Percentiles rank a stretch among this genome's conserved stretches.
Evolutionary conservation across 2,888 invertebrate genomes (phyloP).

Genomic region (Eulithis testata): DNA sequence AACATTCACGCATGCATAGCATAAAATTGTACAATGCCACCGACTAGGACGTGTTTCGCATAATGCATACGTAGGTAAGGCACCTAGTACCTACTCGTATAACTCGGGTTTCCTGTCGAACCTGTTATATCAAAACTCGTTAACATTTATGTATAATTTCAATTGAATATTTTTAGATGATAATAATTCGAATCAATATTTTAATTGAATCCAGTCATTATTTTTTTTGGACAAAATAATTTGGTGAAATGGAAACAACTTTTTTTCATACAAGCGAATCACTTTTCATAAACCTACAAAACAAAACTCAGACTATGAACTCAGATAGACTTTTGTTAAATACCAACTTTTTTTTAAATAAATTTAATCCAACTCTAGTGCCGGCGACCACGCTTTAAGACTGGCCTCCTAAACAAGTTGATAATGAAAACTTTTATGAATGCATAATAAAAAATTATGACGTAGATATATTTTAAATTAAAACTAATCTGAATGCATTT

Average conservation of each 20-base stretch:
- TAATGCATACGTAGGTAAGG: conserved; percentile 22
- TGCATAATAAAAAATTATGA: background rate
- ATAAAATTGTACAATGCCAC: conserved; percentile 49
- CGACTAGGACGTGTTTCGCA: conserved; percentile 46
- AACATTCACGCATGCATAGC: conserved; percentile 48
- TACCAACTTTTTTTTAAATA: no score
- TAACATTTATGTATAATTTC: background rate
- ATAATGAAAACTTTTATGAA: background rate
- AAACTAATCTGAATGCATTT: conserved; percentile 2
- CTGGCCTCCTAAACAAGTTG: background rate
- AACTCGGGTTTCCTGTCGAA: conserved; percentile 28
- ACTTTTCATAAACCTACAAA: no score
- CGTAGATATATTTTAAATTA: background rate
- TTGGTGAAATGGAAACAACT: no score
- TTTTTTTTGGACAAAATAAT: no score
- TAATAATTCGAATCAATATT: background rate
- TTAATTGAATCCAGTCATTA: no score
- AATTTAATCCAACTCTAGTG: no score
- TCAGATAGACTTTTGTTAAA: no score
- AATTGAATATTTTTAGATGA: conserved; percentile 2
- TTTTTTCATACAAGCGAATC: no score
- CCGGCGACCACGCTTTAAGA: no score
- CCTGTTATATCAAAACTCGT: conserved; percentile 20
- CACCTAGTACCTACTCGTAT: conserved; percentile 10
- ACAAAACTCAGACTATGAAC: no score